phyloP scores from a whole-genome alignment of 2,888 invertebrate genomes.

The Malthinus flaveolus region DNA sequence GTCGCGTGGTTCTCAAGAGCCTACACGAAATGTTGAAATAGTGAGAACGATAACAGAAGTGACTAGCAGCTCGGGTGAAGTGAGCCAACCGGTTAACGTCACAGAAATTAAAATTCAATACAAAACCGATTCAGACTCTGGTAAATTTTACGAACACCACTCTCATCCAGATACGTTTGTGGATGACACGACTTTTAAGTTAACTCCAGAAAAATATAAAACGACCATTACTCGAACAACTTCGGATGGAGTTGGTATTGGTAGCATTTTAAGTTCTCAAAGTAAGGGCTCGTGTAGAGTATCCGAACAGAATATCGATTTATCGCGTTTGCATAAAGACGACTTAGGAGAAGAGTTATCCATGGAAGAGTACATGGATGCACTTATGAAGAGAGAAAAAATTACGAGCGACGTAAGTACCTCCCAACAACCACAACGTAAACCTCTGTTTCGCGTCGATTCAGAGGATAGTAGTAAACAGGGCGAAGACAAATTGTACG shows the following conservation, averaged over 20 bases:
- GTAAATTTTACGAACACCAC: neutral
- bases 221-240: slow-evolving; percentile 18
- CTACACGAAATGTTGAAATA: neutral
- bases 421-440: slow-evolving; percentile 35
- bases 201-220: slow-evolving; percentile 3
- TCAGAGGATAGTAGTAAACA: slow-evolving; percentile 51
- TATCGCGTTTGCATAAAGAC: slow-evolving; percentile 14
- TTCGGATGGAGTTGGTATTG: slow-evolving; percentile 19
- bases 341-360: neutral
- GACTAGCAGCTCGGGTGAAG: neutral
- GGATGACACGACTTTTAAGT: neutral
- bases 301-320: slow-evolving; percentile 22
- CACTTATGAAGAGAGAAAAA: neutral
- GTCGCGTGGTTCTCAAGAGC: neutral
- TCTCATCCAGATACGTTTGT: neutral
- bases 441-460: slow-evolving; percentile 55
- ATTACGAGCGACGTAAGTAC: neutral
- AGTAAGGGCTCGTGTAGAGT: neutral
- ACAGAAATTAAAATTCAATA: neutral
- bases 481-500: slow-evolving; percentile 36
- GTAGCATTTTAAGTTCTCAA: neutral
- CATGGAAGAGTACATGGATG: slow-evolving; percentile 10
- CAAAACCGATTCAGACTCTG: neutral
- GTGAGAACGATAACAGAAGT: too few species aligned
- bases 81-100: neutral